Evolutionary conservation across 2,797 vertebrate genomes (phyloP).

Genomic region (Echiichthys vipera): DNA sequence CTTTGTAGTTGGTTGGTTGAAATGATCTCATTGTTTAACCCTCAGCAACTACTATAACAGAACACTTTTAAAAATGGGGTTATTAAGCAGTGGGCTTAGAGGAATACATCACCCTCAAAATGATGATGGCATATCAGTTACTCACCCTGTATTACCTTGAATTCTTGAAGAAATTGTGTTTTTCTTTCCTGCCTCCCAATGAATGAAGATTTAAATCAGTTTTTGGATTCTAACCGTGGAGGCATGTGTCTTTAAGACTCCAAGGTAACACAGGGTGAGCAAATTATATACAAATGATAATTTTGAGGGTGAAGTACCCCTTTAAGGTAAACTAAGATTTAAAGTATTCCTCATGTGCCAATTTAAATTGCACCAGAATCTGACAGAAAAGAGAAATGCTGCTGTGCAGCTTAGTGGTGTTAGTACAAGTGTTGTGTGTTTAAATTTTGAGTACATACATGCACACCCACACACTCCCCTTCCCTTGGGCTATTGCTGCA

Average conservation of each 20-base stretch:
- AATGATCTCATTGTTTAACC: background rate
- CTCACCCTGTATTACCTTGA: no score
- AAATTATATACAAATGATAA: no score
- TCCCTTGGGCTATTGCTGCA: constrained; percentile 65
- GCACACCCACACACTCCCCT: constrained; percentile 31
- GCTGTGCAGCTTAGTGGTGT: constrained; percentile 7
- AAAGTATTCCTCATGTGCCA: constrained; percentile 5
- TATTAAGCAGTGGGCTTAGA: background rate
- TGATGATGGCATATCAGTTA: no score
- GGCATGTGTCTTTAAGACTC: no score
- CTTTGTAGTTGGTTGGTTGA: background rate
- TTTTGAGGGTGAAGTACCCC: no score
- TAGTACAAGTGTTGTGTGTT: constrained; percentile 16
- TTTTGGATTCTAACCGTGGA: no score
- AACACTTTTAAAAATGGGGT: constrained; percentile 12
- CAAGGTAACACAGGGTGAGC: no score
- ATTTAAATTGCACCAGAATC: constrained; percentile 8
- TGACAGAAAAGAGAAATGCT: constrained; percentile 1
- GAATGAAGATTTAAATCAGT: no score
- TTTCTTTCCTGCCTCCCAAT: no score
- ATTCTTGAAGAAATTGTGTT: no score
- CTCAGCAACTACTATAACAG: background rate
- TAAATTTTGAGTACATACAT: constrained; percentile 1
- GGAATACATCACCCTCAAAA: no score
- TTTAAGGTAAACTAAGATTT: no score